Evolutionary conservation across 35 echinoderm and acorn worm genomes (phyloP).

Genomic region (Amphiura filiformis): DNA sequence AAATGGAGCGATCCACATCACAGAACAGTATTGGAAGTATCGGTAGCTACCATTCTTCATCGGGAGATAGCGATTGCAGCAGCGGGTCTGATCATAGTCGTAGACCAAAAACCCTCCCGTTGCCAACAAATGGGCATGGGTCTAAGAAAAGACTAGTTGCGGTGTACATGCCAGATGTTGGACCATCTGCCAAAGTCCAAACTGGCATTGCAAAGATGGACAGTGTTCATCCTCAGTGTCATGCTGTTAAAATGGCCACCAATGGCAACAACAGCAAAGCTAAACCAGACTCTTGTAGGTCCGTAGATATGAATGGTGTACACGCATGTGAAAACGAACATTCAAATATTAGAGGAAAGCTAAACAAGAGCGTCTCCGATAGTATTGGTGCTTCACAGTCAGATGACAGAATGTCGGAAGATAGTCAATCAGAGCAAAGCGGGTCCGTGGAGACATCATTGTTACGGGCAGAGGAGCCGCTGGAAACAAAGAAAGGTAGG

Average conservation of each 20-base stretch:
- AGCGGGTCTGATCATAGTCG: constrained; percentile 13
- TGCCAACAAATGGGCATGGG: constrained; percentile 56
- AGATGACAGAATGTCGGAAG: constrained; percentile 28
- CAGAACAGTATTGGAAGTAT: constrained; percentile 33
- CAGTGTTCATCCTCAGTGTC: constrained; percentile 61
- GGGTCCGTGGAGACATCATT: background rate
- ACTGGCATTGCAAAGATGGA: constrained; percentile 95
- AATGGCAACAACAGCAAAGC: constrained; percentile 35
- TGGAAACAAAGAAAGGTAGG: constrained; percentile 35
- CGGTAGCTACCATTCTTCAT: constrained; percentile 11
- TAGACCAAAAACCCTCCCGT: constrained; percentile 72
- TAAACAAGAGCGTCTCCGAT: constrained; percentile 1
- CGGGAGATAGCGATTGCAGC: background rate
- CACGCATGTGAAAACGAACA: background rate
- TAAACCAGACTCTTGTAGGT: constrained; percentile 19
- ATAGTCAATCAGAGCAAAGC: constrained; percentile 39
- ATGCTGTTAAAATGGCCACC: constrained; percentile 66
- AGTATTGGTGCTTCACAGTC: constrained; percentile 11
- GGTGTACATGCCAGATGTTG: constrained; percentile 84
- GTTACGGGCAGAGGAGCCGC: constrained; percentile 6
- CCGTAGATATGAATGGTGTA: background rate
- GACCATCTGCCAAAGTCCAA: constrained; percentile 81
- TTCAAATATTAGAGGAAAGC: background rate
- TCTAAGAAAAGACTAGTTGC: constrained; percentile 93
- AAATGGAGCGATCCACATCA: constrained; percentile 19